A percentile compares a stretch with the other conserved stretches of the same genome.
These are phyloP conservation scores for Drymonia ruficornis DNA, from an alignment of 2,888 invertebrate genomes.

Conservation along the genomic window DNA sequence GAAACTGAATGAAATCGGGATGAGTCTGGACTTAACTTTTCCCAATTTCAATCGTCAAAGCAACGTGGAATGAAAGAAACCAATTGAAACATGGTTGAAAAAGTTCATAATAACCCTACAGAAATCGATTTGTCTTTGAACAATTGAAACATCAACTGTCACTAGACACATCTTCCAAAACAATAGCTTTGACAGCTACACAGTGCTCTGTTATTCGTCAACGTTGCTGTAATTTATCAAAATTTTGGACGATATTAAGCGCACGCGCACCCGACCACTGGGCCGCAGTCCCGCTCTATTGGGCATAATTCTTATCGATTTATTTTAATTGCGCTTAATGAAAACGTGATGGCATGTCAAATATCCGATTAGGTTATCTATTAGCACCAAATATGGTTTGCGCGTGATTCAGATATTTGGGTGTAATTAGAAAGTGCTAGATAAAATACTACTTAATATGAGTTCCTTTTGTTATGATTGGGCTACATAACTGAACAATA, in stretches of 20 bases:
- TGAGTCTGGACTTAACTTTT: too few relatives aligned
- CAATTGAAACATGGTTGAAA: too few relatives aligned
- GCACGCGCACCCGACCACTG: constrained; percentile 35
- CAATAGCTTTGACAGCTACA: too few relatives aligned
- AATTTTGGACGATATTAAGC: constrained; percentile 30
- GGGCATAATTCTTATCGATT: constrained; percentile 11
- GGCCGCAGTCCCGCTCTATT: constrained; percentile 5
- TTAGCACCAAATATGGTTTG: neutral
- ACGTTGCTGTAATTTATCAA: constrained; percentile 63
- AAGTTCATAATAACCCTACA: too few relatives aligned
- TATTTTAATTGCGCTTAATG: constrained; percentile 6
- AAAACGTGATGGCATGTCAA: constrained; percentile 2
- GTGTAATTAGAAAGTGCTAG: constrained; percentile 15
- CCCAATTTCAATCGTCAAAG: too few relatives aligned
- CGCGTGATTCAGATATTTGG: constrained; percentile 28
- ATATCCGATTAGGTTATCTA: constrained; percentile 3
- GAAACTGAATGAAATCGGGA: too few relatives aligned
- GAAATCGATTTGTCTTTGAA: too few relatives aligned
- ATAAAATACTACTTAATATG: neutral
- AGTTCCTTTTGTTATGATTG: too few relatives aligned
- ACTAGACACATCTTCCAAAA: too few relatives aligned
- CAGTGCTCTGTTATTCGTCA: constrained; percentile 53
- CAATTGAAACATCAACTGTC: too few relatives aligned
- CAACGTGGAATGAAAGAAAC: too few relatives aligned
- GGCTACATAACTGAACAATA: too few relatives aligned